These are phyloP conservation scores for Connochaetes taurinus DNA, from an alignment of 2,113 vertebrate genomes.

Conservation along the genomic window DNA sequence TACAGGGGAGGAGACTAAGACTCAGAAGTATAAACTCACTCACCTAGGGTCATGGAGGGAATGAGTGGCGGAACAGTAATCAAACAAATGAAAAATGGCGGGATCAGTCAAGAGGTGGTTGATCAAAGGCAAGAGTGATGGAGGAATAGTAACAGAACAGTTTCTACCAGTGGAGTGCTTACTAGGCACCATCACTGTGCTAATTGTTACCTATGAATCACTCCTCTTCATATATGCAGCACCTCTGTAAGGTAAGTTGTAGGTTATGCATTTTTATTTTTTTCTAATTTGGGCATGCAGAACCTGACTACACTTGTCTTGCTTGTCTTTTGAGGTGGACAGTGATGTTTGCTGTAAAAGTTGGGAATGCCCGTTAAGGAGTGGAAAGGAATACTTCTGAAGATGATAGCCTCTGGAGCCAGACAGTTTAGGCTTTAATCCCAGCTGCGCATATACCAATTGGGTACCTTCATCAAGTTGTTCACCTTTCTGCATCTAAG, in stretches of 20 bases:
- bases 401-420: not conserved
- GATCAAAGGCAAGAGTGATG: not conserved
- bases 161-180: not conserved
- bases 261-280: not conserved
- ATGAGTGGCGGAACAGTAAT: not conserved
- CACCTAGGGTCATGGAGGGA: not conserved
- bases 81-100: not conserved
- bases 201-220: no score
- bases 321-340: not conserved
- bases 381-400: not conserved
- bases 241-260: not conserved
- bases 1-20: not conserved
- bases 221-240: not conserved
- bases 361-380: not conserved
- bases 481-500: not conserved
- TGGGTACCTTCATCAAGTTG: not conserved
- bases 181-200: not conserved
- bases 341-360: not conserved
- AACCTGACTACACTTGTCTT: not conserved
- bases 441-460: not conserved
- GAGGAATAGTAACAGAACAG: not conserved
- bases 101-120: not conserved
- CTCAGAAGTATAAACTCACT: not conserved
- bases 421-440: not conserved
- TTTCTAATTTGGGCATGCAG: not conserved